phyloP scores from a whole-genome alignment of 2,888 invertebrate species.

The Epirrhoe tristata region DNA sequence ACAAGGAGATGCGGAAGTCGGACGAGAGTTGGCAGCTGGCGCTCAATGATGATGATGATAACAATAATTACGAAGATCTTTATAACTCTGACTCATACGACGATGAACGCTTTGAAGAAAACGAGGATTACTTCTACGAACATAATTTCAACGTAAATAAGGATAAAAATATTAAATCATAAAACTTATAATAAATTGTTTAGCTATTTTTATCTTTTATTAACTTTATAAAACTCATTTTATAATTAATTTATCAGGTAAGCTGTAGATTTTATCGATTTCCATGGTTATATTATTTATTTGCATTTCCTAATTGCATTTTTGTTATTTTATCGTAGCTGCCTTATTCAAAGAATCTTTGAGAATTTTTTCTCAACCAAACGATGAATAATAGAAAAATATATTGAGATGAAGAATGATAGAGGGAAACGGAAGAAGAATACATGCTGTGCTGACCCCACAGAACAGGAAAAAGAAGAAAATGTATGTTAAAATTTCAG shows the following conservation, averaged over 20 bases:
- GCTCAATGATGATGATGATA: slow-evolving; percentile 42
- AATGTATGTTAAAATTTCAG: neutral
- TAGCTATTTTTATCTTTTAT: neutral
- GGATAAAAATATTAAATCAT: slow-evolving; percentile 24
- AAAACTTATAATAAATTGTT: slow-evolving; percentile 14
- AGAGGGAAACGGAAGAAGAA: too few species aligned
- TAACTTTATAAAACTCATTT: neutral
- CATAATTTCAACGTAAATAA: slow-evolving; percentile 44
- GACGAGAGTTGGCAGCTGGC: slow-evolving; percentile 49
- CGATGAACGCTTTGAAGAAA: slow-evolving; percentile 55
- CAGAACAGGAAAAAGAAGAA: too few species aligned
- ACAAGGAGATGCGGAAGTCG: slow-evolving; percentile 57
- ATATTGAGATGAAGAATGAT: too few species aligned
- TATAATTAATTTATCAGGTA: neutral
- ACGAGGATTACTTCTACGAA: slow-evolving; percentile 51
- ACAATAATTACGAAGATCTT: slow-evolving; percentile 23
- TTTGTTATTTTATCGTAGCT: too few species aligned
- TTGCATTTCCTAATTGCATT: neutral
- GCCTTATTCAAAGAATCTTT: too few species aligned
- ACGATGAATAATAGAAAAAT: too few species aligned
- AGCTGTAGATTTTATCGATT: neutral
- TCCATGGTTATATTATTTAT: neutral
- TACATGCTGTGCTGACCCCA: too few species aligned
- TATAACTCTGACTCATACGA: slow-evolving; percentile 49
- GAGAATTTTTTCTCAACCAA: too few species aligned